A percentile compares a stretch with the other conserved stretches of the same genome.
Evolutionary conservation across 2,888 invertebrate species (phyloP).

Genomic region (Ophraella communa): DNA sequence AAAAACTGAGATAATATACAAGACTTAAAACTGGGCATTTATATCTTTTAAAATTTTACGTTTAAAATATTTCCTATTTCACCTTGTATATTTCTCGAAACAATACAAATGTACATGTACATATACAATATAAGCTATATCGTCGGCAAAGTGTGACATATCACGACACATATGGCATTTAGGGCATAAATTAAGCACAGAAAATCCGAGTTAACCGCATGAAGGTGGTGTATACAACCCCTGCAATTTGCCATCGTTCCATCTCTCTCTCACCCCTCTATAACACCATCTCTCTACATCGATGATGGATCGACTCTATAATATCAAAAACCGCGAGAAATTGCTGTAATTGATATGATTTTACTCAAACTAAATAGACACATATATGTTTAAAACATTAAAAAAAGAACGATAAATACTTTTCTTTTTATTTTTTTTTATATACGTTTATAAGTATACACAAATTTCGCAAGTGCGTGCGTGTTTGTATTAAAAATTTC

Average conservation of each 20-base stretch:
- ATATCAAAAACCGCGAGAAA: slow-evolving; percentile 51
- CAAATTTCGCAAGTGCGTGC: no score
- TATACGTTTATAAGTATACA: no score
- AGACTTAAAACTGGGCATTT: no score
- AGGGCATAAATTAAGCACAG: slow-evolving; percentile 54
- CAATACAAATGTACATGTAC: not conserved
- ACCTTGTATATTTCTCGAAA: not conserved
- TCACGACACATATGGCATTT: slow-evolving; percentile 49
- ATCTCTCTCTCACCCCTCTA: slow-evolving; percentile 2
- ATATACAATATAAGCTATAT: slow-evolving; percentile 2
- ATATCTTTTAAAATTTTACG: no score
- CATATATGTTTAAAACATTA: no score
- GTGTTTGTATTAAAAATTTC: no score
- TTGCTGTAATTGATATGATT: slow-evolving; percentile 58
- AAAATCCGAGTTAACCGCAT: slow-evolving; percentile 56
- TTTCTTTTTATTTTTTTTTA: no score
- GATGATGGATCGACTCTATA: slow-evolving; percentile 25
- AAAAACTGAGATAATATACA: no score
- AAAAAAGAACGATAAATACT: no score
- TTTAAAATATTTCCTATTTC: not conserved
- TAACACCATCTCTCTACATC: slow-evolving; percentile 3
- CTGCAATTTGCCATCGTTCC: slow-evolving; percentile 46
- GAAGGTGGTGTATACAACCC: slow-evolving; percentile 45
- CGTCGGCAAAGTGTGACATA: slow-evolving; percentile 47
- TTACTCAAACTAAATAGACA: no score